phyloP scores from a whole-genome alignment of 2,888 invertebrate species.

The Aquatica leii region DNA sequence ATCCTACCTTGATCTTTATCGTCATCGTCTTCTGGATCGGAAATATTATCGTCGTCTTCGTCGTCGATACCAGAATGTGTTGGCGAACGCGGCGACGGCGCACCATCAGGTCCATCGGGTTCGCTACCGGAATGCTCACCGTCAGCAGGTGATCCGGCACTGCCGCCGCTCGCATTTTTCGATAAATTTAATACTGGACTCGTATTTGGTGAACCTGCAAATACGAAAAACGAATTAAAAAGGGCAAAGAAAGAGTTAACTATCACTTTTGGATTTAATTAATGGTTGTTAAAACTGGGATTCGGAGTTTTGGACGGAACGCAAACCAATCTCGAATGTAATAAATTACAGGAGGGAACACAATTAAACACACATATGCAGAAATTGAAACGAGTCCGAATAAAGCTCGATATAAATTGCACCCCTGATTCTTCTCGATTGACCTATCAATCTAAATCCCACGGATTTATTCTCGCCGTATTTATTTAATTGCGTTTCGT shows the following conservation, averaged over 20 bases:
- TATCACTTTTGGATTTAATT: slow-evolving; percentile 58
- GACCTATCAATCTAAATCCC: slow-evolving; percentile 50
- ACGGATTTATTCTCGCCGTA: slow-evolving; percentile 13
- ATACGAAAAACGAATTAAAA: slow-evolving; percentile 36
- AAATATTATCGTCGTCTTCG: slow-evolving; percentile 86
- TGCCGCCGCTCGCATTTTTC: slow-evolving; percentile 84
- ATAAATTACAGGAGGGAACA: slow-evolving; percentile 58
- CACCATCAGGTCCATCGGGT: slow-evolving; percentile 70
- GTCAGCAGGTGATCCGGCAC: slow-evolving; percentile 70
- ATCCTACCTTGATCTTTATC: slow-evolving; percentile 82
- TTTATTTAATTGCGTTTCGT: slow-evolving; percentile 12
- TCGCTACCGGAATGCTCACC: slow-evolving; percentile 72
- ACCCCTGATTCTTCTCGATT: slow-evolving; percentile 49
- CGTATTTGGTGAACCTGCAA: slow-evolving; percentile 82
- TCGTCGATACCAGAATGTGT: slow-evolving; percentile 75
- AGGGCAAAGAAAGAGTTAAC: slow-evolving; percentile 57
- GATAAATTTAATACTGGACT: slow-evolving; percentile 93
- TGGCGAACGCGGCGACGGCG: slow-evolving; percentile 66
- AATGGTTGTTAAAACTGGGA: slow-evolving; percentile 59
- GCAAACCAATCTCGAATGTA: slow-evolving; percentile 55
- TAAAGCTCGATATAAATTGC: slow-evolving; percentile 56
- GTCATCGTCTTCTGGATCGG: slow-evolving; percentile 86
- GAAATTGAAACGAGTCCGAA: slow-evolving; percentile 55
- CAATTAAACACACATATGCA: slow-evolving; percentile 60
- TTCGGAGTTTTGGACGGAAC: slow-evolving; percentile 53